Conservation (phyloP, 30 jellyfish, hydroid and myxozoan genomes). For the Nemopilema nomurai region DNA sequence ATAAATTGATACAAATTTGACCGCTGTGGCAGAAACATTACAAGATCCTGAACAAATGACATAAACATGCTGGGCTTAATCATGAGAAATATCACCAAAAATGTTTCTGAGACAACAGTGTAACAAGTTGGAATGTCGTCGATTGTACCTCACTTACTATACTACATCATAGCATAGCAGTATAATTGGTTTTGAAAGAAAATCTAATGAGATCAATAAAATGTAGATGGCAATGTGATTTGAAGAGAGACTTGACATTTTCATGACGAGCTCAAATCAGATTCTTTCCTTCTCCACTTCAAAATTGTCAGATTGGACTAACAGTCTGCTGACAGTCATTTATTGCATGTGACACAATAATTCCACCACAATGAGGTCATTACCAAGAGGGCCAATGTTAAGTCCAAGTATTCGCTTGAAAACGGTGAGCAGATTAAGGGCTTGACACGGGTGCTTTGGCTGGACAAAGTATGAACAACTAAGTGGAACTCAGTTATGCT, state of each 20-base stretch:
- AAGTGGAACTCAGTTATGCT: too few relatives aligned
- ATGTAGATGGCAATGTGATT: not conserved
- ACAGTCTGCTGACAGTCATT: not conserved
- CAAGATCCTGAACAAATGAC: not conserved
- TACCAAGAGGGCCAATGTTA: too few relatives aligned
- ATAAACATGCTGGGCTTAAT: not conserved
- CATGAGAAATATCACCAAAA: not conserved
- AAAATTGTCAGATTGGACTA: not conserved
- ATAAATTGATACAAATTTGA: not conserved
- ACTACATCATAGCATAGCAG: not conserved
- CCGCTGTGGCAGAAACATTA: not conserved
- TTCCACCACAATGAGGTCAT: too few relatives aligned
- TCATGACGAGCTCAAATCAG: not conserved
- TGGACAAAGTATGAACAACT: too few relatives aligned
- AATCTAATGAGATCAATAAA: not conserved
- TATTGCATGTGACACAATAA: not conserved
- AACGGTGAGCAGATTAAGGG: too few relatives aligned
- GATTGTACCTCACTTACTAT: not conserved
- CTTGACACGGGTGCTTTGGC: too few relatives aligned
- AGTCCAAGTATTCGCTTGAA: too few relatives aligned
- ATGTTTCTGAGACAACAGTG: not conserved
- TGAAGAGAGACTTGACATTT: not conserved
- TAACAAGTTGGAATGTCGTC: not conserved
- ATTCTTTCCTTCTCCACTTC: not conserved
- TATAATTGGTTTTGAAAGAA: not conserved